phyloP scores from a whole-genome alignment of 2,113 vertebrate species.

The Oreotrochilus melanogaster region DNA sequence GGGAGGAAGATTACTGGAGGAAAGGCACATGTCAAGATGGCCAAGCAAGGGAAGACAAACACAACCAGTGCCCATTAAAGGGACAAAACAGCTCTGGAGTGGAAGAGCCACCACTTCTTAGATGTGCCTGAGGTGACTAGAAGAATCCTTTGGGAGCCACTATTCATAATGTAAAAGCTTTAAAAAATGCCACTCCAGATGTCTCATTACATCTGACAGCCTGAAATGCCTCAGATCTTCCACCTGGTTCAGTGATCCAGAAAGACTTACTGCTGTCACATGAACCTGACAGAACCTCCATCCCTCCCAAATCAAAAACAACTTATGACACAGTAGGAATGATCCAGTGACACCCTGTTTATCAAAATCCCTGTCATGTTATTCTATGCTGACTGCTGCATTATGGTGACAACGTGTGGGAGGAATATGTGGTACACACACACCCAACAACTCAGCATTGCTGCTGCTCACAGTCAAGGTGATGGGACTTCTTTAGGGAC shows the following conservation, averaged over 20 bases:
- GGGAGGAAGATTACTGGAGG: not conserved
- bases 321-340: constrained; percentile 19
- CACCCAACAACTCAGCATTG: not conserved
- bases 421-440: not conserved
- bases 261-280: not conserved
- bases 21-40: not conserved
- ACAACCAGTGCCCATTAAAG: not conserved
- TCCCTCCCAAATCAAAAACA: constrained; percentile 18
- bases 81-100: not conserved
- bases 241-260: not conserved
- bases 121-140: not conserved
- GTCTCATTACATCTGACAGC: not conserved
- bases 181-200: not conserved
- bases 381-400: not conserved
- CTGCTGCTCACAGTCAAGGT: not conserved
- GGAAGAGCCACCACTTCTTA: not conserved
- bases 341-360: constrained; percentile 41
- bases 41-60: not conserved
- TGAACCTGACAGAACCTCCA: not conserved
- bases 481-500: not conserved
- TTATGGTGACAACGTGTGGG: not conserved
- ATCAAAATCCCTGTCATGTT: not conserved
- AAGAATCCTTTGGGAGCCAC: not conserved
- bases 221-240: not conserved
- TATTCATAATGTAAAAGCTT: not conserved